Percentiles rank a stretch among this genome's conserved stretches.
These are phyloP conservation scores for Chaetorhynchus papuensis DNA, from an alignment of 2,113 vertebrate genomes.

Conservation along the genomic window DNA sequence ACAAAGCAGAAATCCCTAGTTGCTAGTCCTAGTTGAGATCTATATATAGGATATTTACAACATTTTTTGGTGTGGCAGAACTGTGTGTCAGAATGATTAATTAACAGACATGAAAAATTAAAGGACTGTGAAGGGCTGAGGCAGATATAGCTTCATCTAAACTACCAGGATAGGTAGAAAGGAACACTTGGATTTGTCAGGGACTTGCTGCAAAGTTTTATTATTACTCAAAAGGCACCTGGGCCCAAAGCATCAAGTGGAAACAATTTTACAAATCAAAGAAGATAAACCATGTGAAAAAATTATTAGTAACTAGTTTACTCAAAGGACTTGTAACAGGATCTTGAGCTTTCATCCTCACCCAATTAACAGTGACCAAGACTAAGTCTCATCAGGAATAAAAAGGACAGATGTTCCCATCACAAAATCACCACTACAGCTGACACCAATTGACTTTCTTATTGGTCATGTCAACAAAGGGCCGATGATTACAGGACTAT, in stretches of 20 bases:
- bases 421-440: constrained; percentile 35
- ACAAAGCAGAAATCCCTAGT: constrained; percentile 44
- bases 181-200: neutral
- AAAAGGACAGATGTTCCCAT: constrained; percentile 27
- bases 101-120: constrained; percentile 25
- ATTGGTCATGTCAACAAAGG: constrained; percentile 27
- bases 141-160: neutral
- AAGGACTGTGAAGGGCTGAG: neutral
- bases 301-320: neutral
- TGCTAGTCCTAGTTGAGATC: constrained; percentile 12
- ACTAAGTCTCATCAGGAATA: neutral
- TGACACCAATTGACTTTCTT: constrained; percentile 57
- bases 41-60: constrained; percentile 50
- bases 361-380: constrained; percentile 36
- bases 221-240: neutral
- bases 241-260: constrained; percentile 34
- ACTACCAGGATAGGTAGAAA: neutral
- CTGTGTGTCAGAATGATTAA: constrained; percentile 52
- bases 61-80: neutral
- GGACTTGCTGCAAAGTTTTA: neutral
- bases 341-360: constrained; percentile 32
- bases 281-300: constrained; percentile 30
- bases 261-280: constrained; percentile 60
- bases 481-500: neutral
- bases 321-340: constrained; percentile 26